Evolutionary conservation across 2,797 vertebrate genomes (phyloP).

Genomic region (Triplophysa yarkandensis): DNA sequence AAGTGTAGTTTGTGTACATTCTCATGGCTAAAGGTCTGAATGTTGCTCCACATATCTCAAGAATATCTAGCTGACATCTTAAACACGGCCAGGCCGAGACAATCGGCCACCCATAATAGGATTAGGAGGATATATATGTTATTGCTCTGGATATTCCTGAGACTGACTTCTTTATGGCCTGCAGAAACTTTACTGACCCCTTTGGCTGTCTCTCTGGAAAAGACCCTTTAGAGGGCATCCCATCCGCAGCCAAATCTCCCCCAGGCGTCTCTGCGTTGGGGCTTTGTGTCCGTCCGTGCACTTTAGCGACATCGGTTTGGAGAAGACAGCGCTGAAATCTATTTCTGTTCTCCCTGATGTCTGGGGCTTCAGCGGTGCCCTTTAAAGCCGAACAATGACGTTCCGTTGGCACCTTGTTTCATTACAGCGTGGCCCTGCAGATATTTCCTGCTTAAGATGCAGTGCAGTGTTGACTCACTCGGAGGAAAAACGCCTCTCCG

Average conservation of each 20-base stretch:
- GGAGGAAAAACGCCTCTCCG: constrained; percentile 33
- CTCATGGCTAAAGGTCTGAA: not conserved
- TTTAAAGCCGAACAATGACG: constrained; percentile 53
- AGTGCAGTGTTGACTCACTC: constrained; percentile 38
- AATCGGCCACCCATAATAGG: constrained; percentile 15
- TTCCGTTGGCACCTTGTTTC: constrained; percentile 39
- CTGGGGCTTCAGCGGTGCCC: constrained; percentile 36
- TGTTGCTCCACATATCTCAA: constrained; percentile 12
- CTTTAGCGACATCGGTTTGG: constrained; percentile 21
- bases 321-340: constrained; percentile 23
- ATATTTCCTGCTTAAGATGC: constrained; percentile 46
- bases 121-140: constrained; percentile 35
- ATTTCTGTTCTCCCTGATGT: constrained; percentile 37
- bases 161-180: not conserved
- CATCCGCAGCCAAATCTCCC: constrained; percentile 1
- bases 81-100: constrained; percentile 16
- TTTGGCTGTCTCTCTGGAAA: constrained; percentile 4
- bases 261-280: not conserved
- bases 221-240: not conserved
- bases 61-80: constrained; percentile 2
- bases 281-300: constrained; percentile 25
- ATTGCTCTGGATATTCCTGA: constrained; percentile 13
- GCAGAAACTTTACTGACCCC: not conserved
- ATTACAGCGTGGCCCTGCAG: constrained; percentile 37
- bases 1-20: not conserved